Conservation (phyloP, 2,888 invertebrate species). For the Metopia argyrocephala region DNA sequence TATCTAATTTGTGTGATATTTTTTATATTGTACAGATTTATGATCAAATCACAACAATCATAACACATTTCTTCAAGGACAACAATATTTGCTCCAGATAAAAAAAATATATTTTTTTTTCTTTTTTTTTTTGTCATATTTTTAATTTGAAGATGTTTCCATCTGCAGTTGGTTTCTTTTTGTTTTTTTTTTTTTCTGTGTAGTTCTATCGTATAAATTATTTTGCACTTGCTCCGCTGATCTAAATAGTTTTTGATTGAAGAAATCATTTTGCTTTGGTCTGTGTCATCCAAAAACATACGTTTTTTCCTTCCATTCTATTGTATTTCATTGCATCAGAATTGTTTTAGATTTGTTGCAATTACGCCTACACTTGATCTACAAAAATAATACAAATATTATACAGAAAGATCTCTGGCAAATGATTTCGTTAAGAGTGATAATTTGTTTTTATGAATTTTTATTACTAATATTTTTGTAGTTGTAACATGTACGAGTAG, state of each 20-base stretch:
- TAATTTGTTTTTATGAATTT: slow-evolving; percentile 32
- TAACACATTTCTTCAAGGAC: slow-evolving; percentile 39
- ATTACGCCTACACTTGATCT: slow-evolving; percentile 67
- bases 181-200: not conserved
- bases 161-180: slow-evolving; percentile 25
- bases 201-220: slow-evolving; percentile 68
- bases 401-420: slow-evolving; percentile 45
- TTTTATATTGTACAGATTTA: slow-evolving; percentile 30
- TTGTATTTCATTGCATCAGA: slow-evolving; percentile 38
- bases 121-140: slow-evolving; percentile 8
- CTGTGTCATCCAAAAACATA: not conserved
- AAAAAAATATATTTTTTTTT: not conserved
- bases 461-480: not conserved
- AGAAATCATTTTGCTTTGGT: slow-evolving; percentile 42
- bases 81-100: slow-evolving; percentile 15
- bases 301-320: slow-evolving; percentile 18
- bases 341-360: slow-evolving; percentile 48
- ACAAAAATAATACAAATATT: slow-evolving; percentile 28
- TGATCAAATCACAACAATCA: slow-evolving; percentile 24
- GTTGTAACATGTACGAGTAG: not conserved
- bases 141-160: slow-evolving; percentile 11
- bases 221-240: slow-evolving; percentile 77
- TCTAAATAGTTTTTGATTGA: slow-evolving; percentile 70
- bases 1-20: not conserved
- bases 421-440: slow-evolving; percentile 51